A percentile compares a stretch with the other conserved stretches of the same genome.
phyloP scores from a whole-genome alignment of 2,113 vertebrate genomes.

The Puma concolor region DNA sequence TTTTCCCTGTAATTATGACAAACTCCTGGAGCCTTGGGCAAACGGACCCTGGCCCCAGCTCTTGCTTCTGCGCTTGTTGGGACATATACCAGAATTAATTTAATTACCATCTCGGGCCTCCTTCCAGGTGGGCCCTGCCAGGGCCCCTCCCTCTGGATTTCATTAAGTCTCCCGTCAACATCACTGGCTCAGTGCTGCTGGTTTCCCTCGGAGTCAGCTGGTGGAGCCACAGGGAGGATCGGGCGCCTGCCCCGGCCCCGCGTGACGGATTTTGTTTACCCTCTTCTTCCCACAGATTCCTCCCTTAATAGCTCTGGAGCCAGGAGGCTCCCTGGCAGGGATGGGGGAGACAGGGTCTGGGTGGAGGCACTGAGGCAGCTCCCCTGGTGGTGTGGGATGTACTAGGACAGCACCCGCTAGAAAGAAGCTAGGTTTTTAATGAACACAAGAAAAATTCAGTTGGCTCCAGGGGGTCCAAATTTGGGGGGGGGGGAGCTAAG shows the following conservation, averaged over 20 bases:
- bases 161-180: conserved; percentile 67
- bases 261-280: conserved; percentile 43
- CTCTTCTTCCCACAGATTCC: conserved; percentile 54
- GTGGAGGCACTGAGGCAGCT: neutral
- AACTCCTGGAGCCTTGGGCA: conserved; percentile 25
- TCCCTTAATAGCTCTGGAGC: conserved; percentile 77
- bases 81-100: conserved; percentile 74
- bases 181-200: neutral
- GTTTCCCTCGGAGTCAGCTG: conserved; percentile 4
- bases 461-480: neutral
- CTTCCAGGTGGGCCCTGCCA: conserved; percentile 46
- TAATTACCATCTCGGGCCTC: conserved; percentile 60
- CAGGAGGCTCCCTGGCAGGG: conserved; percentile 54
- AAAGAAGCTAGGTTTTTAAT: neutral
- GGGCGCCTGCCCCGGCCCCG: conserved; percentile 4
- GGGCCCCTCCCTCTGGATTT: conserved; percentile 57
- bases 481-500: neutral
- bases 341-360: conserved; percentile 47
- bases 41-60: conserved; percentile 4
- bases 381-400: neutral
- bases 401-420: accelerated
- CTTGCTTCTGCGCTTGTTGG: conserved; percentile 49
- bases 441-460: neutral
- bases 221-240: neutral
- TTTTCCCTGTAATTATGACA: conserved; percentile 61